Percentiles rank a stretch among this genome's conserved stretches.
Conservation (phyloP, 2,797 vertebrate genomes). For the Lithobates pipiens region DNA sequence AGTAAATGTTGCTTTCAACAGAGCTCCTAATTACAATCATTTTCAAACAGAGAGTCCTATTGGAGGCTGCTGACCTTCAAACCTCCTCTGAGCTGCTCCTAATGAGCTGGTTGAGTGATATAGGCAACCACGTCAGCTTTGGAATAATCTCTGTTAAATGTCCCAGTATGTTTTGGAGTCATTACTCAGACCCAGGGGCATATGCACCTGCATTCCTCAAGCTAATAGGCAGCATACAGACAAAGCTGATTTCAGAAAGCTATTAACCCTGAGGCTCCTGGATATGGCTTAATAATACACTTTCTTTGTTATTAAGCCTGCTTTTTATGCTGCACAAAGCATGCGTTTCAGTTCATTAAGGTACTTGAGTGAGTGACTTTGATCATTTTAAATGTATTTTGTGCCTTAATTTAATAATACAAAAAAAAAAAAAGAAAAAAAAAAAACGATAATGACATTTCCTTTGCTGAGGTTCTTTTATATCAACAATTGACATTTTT, state of each 20-base stretch:
- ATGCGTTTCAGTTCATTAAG: not conserved
- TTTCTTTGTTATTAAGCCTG: not conserved
- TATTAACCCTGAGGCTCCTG: conserved; percentile 39
- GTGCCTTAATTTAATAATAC: too few relatives aligned
- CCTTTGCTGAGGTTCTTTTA: too few relatives aligned
- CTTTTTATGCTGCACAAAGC: too few relatives aligned
- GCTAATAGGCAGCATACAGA: conserved; percentile 43
- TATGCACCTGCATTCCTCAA: conserved; percentile 55
- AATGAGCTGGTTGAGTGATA: conserved; percentile 55
- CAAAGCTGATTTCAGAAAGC: conserved; percentile 30
- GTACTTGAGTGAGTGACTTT: not conserved
- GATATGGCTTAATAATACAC: not conserved
- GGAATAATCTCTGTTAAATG: conserved; percentile 56
- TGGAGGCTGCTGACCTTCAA: conserved; percentile 56
- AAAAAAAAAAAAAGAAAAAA: too few relatives aligned
- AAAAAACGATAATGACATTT: too few relatives aligned
- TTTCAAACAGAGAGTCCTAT: conserved; percentile 54
- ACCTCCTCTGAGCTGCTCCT: conserved; percentile 57
- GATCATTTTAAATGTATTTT: not conserved
- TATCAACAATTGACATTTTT: too few relatives aligned
- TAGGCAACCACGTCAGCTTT: conserved; percentile 47
- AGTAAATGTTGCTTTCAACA: conserved; percentile 55
- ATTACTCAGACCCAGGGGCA: conserved; percentile 58
- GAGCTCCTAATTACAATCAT: conserved; percentile 55
- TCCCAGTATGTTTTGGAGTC: conserved; percentile 57